These are phyloP conservation scores for Microplitis mediator DNA, from an alignment of 1,140 invertebrate genomes.

Conservation along the genomic window DNA sequence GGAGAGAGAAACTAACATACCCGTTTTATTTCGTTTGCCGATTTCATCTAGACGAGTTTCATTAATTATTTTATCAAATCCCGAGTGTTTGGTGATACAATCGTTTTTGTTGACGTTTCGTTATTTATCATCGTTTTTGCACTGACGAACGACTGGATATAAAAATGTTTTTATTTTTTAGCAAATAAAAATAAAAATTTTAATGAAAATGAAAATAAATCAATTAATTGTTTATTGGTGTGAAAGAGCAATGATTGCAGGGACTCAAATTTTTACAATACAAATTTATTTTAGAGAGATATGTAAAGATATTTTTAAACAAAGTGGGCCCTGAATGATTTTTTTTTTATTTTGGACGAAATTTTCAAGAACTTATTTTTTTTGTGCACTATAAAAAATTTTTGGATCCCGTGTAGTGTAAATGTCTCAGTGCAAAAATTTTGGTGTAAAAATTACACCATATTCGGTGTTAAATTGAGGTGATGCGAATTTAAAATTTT, in stretches of 20 bases:
- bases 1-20: background rate
- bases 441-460: no score
- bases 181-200: background rate
- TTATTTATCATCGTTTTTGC: conserved; percentile 15
- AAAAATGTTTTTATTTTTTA: background rate
- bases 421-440: no score
- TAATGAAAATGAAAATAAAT: background rate
- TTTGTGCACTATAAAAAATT: no score
- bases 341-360: no score
- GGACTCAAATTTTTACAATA: background rate
- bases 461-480: no score
- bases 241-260: background rate
- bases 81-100: conserved; percentile 7
- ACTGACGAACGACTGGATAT: background rate
- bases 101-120: conserved; percentile 15
- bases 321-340: no score
- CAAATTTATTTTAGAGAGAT: no score
- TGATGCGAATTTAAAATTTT: no score
- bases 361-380: no score
- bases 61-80: conserved; percentile 28
- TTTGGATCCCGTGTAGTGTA: no score
- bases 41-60: conserved; percentile 26
- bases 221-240: no score
- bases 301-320: no score
- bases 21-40: conserved; percentile 22